Base-by-base conservation (phyloP, 2,113 vertebrate genomes). In the Scortum barcoo region DNA sequence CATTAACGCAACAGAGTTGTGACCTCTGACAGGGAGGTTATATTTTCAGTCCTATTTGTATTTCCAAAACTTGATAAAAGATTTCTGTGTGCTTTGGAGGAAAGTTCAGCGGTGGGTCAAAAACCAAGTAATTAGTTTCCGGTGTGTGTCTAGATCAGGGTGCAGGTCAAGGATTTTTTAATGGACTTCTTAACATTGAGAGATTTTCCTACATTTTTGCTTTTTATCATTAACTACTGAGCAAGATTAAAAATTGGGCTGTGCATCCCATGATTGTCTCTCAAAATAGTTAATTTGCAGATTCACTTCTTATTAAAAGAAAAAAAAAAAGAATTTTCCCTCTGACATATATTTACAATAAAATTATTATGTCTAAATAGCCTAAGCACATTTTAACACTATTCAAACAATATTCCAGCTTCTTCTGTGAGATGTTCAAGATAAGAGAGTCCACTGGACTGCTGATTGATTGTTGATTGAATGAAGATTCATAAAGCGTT, bases 71-170 rank as follows among this genome's bases (percentile, higher is more conserved):
- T 13, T 75, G 1, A 5, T 51, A 13, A 26, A 28, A 38, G 7
- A 46, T 76, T 54, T 76, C 50, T 54, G 5, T 22, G 19, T 4
- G 46, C 3, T 57, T 54, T 79, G 50, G 14, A 44, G 3, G 14
- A 44, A 44, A 53, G 77, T 71, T 72, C 57, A 42, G 9, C n/a
- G 24, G 8, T 33, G 19, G 14, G 22, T 42, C 2, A 9, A 56
- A 46, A 70, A 58, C 69, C 14, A 8, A 54, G 61, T 24, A 24
- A 69, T 61, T 51, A 2, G 12, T 80, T 56, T 46, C 65, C 9
- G 10, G 36, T 58, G 22, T 58, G 24, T 44, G 10, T 28, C n/a
- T 36, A 6, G 28, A 62, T 79, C 3, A 61, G n/a, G 57, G 5
- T 44, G 30, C 2, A 60, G 19, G 17, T 46, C 51, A 77, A 48